Evolutionary conservation across 2,113 vertebrate species (phyloP), one percentile per base, ranked within the genome.

Genomic region (Apus apus): DNA sequence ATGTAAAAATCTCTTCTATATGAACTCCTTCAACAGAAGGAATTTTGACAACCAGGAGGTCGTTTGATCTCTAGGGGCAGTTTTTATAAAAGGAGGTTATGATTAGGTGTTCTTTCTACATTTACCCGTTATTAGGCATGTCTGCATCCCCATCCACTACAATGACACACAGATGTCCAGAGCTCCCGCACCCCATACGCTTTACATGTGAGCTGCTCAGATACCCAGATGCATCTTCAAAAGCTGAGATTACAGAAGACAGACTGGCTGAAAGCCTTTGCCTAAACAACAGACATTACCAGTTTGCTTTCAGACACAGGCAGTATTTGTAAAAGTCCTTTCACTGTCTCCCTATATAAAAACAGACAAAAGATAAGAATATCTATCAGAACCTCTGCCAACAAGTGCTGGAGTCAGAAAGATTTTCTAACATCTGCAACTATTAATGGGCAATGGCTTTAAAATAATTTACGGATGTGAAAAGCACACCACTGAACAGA

Each of bases 211-310:
- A 97, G 68, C n/a, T 50, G 29, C 9, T 81, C 57, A 36, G 26
- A 90, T 6, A n/a, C 70, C 86, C 96, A 97, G 83, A 78, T 96
- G 94, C 76, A 87, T 60, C 96, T 96, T 96, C 94, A 97, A 97
- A 93, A 94, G 95, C 93, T 34, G 19, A 38, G 11, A 80, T 4
- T 64, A 66, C 38, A 90, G 83, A 80, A 90, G 82, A 72, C 92
- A 87, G 84, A 15, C 57, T 0, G 3, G 14, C 90, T 71, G 26
- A 84, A 48, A 9, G 38, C 80, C 81, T 67, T 53, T 30, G 73
- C 88, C 65, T 34, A 50, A 92, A 77, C 82, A 92, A 54, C 75
- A 70, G 3, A 34, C 90, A 61, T 30, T 19, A 53, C 18, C 53
- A 2, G 9, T 53, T 67, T 72, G 48, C 86, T 89, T 56, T 67